Conservation (phyloP, 2,113 vertebrate genomes). For the Pachyramphus minor region DNA sequence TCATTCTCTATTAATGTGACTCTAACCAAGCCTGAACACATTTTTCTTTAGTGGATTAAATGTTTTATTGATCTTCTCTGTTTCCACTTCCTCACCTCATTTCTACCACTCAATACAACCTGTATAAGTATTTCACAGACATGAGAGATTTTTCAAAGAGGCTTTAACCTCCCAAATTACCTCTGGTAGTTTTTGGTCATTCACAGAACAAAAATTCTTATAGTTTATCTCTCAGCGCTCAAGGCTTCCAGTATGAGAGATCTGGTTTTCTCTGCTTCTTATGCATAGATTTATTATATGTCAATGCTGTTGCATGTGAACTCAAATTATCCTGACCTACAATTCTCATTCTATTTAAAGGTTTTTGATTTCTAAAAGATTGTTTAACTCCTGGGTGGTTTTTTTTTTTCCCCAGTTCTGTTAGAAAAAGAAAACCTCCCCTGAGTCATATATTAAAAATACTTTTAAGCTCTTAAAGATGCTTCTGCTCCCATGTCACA, state of each 20-base stretch:
- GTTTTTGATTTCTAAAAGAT: constrained; percentile 18
- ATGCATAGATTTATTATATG: background rate
- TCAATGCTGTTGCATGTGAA: background rate
- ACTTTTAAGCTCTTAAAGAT: constrained; percentile 9
- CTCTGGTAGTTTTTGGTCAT: background rate
- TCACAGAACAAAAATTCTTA: background rate
- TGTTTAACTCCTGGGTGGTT: background rate
- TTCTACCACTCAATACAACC: background rate
- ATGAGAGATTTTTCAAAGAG: background rate
- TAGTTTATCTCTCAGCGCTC: background rate
- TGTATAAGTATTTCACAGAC: background rate
- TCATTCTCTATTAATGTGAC: background rate
- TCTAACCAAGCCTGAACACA: background rate
- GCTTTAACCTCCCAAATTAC: background rate
- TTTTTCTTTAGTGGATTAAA: constrained; percentile 1
- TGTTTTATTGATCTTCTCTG: background rate
- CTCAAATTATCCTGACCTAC: constrained; percentile 55
- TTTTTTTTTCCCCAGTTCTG: background rate
- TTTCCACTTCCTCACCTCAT: background rate
- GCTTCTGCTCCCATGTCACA: constrained; percentile 33
- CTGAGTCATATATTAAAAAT: constrained; percentile 48
- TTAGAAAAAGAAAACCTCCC: constrained; percentile 37
- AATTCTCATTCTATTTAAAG: constrained; percentile 50
- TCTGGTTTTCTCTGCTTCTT: background rate
- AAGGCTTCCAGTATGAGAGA: background rate